These are phyloP conservation scores for Dilophus febrilis DNA, from an alignment of 2,888 invertebrate genomes.

Conservation along the genomic window DNA sequence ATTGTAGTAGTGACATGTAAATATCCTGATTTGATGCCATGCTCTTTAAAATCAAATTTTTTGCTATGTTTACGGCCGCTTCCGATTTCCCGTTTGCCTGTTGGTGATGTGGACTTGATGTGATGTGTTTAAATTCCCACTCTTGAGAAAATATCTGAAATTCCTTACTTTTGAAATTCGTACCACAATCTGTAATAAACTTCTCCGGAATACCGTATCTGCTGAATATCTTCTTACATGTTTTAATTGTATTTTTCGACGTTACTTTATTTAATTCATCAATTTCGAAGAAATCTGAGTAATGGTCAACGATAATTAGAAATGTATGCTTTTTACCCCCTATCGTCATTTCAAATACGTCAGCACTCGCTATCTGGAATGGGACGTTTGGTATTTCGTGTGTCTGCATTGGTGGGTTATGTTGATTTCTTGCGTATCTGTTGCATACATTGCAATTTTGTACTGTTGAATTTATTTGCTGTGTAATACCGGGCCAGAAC, in stretches of 20 bases:
- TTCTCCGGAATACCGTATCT: constrained; percentile 10
- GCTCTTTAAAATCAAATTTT: background rate
- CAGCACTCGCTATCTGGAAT: constrained; percentile 11
- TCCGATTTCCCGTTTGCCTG: background rate
- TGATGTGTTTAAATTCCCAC: constrained; percentile 10
- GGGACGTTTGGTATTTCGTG: constrained; percentile 9
- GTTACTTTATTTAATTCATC: constrained; percentile 8
- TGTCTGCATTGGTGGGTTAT: constrained; percentile 7
- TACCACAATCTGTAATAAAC: constrained; percentile 10
- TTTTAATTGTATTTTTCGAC: constrained; percentile 6
- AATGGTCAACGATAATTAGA: constrained; percentile 12
- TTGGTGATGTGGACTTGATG: background rate
- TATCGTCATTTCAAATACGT: constrained; percentile 6
- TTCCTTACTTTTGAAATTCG: constrained; percentile 8
- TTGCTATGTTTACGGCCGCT: background rate
- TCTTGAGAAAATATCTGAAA: constrained; percentile 9
- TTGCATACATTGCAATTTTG: background rate
- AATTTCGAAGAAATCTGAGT: constrained; percentile 13
- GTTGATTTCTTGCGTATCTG: constrained; percentile 3
- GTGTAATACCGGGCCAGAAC: constrained; percentile 10
- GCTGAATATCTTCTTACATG: constrained; percentile 10
- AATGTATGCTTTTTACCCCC: constrained; percentile 6
- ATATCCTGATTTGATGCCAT: background rate
- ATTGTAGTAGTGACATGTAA: background rate
- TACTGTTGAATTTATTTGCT: background rate